These are phyloP conservation scores for Clistopyga incitator DNA, from an alignment of 2,888 invertebrate genomes.

Conservation along the genomic window DNA sequence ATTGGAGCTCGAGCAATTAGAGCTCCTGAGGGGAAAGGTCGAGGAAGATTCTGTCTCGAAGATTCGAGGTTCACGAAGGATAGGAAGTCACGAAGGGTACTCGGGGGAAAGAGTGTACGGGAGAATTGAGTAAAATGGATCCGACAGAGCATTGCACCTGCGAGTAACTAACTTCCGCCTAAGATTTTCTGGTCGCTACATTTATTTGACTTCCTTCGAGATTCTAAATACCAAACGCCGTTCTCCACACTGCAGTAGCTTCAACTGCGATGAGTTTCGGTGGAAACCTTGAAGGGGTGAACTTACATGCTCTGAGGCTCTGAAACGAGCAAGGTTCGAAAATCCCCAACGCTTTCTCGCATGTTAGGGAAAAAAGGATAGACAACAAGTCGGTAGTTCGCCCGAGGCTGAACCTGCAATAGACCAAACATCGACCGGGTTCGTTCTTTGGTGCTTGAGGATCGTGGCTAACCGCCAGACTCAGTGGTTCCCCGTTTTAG, in stretches of 20 bases:
- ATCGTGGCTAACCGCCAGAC: slow-evolving; percentile 34
- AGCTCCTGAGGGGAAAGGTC: too few relatives aligned
- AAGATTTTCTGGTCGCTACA: too few relatives aligned
- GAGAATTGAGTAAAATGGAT: too few relatives aligned
- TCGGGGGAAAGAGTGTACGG: too few relatives aligned
- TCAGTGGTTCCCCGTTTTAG: slow-evolving; percentile 47
- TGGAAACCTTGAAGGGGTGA: slow-evolving; percentile 18
- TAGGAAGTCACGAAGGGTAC: too few relatives aligned
- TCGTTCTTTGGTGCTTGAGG: background rate
- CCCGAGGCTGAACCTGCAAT: slow-evolving; percentile 17
- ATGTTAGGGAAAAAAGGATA: slow-evolving; percentile 36
- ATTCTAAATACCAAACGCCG: slow-evolving; percentile 16
- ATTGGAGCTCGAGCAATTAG: too few relatives aligned
- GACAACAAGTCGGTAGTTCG: slow-evolving; percentile 2
- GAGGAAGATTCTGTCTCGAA: too few relatives aligned
- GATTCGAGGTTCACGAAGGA: too few relatives aligned
- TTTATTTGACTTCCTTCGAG: too few relatives aligned
- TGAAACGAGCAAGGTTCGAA: slow-evolving; percentile 14
- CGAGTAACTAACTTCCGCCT: too few relatives aligned
- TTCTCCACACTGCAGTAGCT: background rate
- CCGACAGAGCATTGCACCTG: too few relatives aligned
- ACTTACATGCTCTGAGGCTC: slow-evolving; percentile 20
- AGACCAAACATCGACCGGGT: background rate
- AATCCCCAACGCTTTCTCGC: background rate
- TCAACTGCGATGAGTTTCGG: slow-evolving; percentile 6